Evolutionary conservation across 2,797 vertebrate species (phyloP).

Genomic region (Garrulus glandarius): DNA sequence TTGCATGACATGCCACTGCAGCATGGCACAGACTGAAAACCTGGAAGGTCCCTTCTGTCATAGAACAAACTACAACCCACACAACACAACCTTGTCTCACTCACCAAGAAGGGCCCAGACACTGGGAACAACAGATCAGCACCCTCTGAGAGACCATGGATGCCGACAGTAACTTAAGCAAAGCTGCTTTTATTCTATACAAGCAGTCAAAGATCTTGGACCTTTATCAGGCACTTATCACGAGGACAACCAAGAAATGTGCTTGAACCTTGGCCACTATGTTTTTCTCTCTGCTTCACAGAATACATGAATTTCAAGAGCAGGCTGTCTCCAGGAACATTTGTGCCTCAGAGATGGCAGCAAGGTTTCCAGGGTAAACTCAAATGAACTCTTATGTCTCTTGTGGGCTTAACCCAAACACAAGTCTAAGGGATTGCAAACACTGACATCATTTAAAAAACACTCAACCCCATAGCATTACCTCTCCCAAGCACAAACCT

Average conservation of each 20-base stretch:
- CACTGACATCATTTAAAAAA: not conserved
- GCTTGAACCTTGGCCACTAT: constrained; percentile 1
- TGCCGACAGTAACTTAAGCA: not conserved
- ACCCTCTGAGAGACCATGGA: not conserved
- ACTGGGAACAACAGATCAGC: not conserved
- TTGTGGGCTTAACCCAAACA: not conserved
- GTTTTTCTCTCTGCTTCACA: constrained; percentile 7
- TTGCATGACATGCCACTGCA: not conserved
- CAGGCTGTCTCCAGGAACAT: not conserved
- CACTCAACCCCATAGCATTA: not conserved
- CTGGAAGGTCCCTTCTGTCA: not conserved
- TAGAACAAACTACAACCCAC: not conserved
- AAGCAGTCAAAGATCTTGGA: constrained; percentile 10
- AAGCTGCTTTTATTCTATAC: constrained; percentile 4
- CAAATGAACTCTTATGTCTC: not conserved
- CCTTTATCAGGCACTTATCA: constrained; percentile 17
- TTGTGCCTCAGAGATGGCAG: not conserved
- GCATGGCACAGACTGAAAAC: not conserved
- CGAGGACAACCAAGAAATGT: constrained; percentile 24
- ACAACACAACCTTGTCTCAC: not conserved
- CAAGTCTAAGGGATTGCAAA: not conserved
- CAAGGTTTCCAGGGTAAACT: not conserved
- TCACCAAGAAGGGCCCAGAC: not conserved
- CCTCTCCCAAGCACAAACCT: not conserved
- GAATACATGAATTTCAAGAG: not conserved